Evolutionary conservation across 2,888 invertebrate species (phyloP), one percentile per base, ranked within the genome.

Genomic region (Oegoconia quadripuncta): DNA sequence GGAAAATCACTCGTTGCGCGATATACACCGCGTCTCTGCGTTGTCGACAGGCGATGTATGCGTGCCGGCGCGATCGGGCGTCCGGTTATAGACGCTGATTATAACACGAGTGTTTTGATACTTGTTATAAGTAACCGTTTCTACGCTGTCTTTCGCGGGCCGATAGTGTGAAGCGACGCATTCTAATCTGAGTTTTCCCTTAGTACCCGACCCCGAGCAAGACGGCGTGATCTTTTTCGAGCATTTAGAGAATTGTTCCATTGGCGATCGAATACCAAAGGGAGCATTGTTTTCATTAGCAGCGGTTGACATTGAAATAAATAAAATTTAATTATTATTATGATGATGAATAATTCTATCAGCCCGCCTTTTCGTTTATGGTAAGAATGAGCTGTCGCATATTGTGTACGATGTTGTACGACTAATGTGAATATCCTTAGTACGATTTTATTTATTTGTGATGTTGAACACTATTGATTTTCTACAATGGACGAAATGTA

Each of bases 381-480:
- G 75, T 82, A 74, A 79, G 75, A 78, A 74, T 76, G 77, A 72
- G 68, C 71, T 78, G 74, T 77, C 78, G 74, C 75, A 77, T 81
- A 74, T 74, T 78, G 67, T 82, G 77, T 80, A 80, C 76, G 66
- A 66, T 79, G n/a, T n/a, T n/a, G 75, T 80, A 82, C 80, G 74
- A 73, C 65, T 69, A 70, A 75, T 76, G 82, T 86, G 79, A 78
- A 81, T 81, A 84, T n/a, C 79, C 80, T 83, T 84, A 84, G 82
- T 81, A 79, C 77, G 84, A 83, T 83, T 81, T 86, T 81, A 87
- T 86, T 87, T 86, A 87, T 87, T 87, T 86, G 86, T 86, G 83
- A 87, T 87, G 84, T 87, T 86, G 79, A 84, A 83, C 82, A 82
- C 78, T 76, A 81, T 81, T 86, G 80, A 83, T 87, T 86, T 86